These are phyloP conservation scores for Petrolisthes cinctipes DNA, from an alignment of 2,888 invertebrate genomes.

Conservation along the genomic window DNA sequence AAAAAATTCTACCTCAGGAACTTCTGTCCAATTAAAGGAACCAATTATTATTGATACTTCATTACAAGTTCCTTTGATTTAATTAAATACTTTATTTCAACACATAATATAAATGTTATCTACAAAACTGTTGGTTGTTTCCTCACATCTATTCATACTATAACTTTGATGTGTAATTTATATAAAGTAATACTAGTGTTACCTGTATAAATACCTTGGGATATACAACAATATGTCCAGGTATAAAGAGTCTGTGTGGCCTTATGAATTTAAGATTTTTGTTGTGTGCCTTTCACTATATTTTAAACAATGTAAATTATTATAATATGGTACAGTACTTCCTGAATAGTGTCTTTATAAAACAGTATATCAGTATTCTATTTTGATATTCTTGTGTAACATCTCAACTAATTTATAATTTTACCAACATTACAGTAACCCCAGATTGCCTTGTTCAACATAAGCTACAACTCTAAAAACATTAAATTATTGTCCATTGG, in stretches of 20 bases:
- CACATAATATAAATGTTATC: no score
- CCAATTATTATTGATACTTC: conserved; percentile 22
- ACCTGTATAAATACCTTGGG: not conserved
- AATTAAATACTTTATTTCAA: no score
- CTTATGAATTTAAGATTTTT: conserved; percentile 33
- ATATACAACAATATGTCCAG: conserved; percentile 12
- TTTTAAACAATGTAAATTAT: conserved; percentile 33
- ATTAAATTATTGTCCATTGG: no score
- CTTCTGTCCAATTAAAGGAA: conserved; percentile 47
- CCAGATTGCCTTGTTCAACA: no score
- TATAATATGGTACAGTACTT: conserved; percentile 30
- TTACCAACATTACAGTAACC: no score
- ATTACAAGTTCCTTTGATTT: conserved; percentile 18
- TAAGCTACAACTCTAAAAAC: no score
- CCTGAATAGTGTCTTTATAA: conserved; percentile 30
- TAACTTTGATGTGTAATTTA: not conserved
- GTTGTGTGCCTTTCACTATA: conserved; percentile 35
- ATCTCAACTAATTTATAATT: no score
- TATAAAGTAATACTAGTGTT: not conserved
- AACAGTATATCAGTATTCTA: conserved; percentile 36
- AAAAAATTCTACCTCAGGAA: conserved; percentile 44
- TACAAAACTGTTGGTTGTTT: no score
- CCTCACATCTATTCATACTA: not conserved
- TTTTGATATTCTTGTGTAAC: conserved; percentile 32
- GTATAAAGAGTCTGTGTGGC: conserved; percentile 35